A percentile compares a stretch with the other conserved stretches of the same genome.
phyloP scores from a whole-genome alignment of 2,888 invertebrate species.

The Argynnis bischoffii region DNA sequence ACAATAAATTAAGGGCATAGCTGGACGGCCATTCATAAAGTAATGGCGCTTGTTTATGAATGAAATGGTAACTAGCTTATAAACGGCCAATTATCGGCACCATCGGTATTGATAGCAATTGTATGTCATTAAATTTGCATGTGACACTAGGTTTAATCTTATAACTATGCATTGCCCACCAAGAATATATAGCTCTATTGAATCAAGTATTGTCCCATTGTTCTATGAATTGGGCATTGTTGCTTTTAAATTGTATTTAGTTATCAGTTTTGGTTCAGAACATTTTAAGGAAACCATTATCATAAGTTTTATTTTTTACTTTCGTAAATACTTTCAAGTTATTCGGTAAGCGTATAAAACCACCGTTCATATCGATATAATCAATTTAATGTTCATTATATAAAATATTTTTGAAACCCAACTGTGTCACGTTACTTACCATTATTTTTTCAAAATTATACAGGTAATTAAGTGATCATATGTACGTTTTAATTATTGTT shows the following conservation, averaged over 20 bases:
- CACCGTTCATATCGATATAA: constrained; percentile 11
- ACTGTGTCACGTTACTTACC: constrained; percentile 23
- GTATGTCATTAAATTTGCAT: constrained; percentile 65
- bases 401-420: constrained; percentile 8
- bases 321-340: constrained; percentile 12
- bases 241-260: constrained; percentile 58
- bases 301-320: constrained; percentile 1
- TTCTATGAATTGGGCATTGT: constrained; percentile 64
- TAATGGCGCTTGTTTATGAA: constrained; percentile 76
- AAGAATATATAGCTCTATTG: constrained; percentile 52
- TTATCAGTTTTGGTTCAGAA: constrained; percentile 38
- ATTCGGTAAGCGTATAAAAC: neutral
- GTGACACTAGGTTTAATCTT: constrained; percentile 44
- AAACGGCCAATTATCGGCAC: constrained; percentile 72
- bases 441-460: constrained; percentile 25
- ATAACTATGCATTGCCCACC: constrained; percentile 41
- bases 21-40: constrained; percentile 73
- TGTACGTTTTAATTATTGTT: constrained; percentile 39
- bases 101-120: constrained; percentile 64
- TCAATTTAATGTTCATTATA: constrained; percentile 3
- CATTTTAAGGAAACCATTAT: constrained; percentile 26
- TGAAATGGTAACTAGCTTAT: constrained; percentile 63
- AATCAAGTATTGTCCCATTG: constrained; percentile 66
- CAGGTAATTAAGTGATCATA: constrained; percentile 43
- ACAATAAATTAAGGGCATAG: constrained; percentile 70